Percentiles rank a stretch among this genome's conserved stretches.
Evolutionary conservation across 2,888 invertebrate genomes (phyloP).

Genomic region (Cephus nigrinus): DNA sequence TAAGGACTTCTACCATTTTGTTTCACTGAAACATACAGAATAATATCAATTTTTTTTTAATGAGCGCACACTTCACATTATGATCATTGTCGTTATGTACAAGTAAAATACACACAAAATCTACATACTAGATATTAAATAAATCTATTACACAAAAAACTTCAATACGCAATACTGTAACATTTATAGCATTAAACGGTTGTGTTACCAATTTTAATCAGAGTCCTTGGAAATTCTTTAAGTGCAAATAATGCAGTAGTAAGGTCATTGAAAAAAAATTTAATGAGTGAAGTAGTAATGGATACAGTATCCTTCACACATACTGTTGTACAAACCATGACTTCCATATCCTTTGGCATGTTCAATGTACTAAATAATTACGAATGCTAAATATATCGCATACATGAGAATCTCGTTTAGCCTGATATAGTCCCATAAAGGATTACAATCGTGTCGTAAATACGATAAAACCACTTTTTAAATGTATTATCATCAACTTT

Average conservation of each 20-base stretch:
- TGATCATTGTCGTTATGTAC: background rate
- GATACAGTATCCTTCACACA: background rate
- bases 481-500: background rate
- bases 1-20: slow-evolving; percentile 59
- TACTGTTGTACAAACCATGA: slow-evolving; percentile 9
- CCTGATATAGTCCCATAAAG: background rate
- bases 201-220: background rate
- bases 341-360: slow-evolving; percentile 12
- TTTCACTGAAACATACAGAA: background rate
- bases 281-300: background rate
- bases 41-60: background rate
- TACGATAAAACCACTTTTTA: background rate
- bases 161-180: background rate
- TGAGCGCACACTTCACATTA: background rate
- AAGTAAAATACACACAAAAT: background rate
- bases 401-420: background rate
- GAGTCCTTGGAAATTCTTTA: background rate
- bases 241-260: background rate
- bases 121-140: background rate
- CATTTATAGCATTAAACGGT: background rate
- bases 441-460: background rate
- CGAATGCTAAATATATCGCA: slow-evolving; percentile 2
- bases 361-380: slow-evolving; percentile 11
- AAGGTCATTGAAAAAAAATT: background rate
- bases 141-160: background rate